phyloP scores from a whole-genome alignment of 2,113 vertebrate species.

The Mirza zaza region DNA sequence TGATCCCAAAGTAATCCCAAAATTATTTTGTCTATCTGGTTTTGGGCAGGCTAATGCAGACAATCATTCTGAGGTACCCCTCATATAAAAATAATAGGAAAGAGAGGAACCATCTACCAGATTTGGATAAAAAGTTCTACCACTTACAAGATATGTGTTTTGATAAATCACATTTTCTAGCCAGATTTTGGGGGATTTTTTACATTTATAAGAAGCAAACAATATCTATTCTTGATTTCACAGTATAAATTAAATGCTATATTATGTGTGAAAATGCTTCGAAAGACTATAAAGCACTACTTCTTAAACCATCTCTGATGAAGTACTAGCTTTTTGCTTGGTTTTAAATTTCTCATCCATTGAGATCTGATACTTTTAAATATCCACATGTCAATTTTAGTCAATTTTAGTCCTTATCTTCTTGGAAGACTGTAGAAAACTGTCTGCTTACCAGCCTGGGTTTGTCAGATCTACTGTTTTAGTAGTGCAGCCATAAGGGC shows the following conservation, averaged over 20 bases:
- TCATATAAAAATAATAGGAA: neutral
- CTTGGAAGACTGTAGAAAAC: neutral
- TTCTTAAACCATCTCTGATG: neutral
- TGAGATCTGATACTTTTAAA: neutral
- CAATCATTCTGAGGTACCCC: accelerated
- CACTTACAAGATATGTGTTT: neutral
- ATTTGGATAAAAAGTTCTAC: neutral
- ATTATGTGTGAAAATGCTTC: neutral
- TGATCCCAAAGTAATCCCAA: neutral
- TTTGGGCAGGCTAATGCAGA: neutral
- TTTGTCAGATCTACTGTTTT: neutral
- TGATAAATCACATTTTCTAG: neutral
- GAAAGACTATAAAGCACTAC: neutral
- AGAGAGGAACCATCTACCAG: neutral
- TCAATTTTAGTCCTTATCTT: neutral
- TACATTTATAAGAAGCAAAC: neutral
- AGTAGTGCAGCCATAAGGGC: neutral
- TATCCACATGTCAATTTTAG: neutral
- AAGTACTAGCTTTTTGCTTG: neutral
- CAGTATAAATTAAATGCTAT: neutral
- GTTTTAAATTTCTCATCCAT: neutral
- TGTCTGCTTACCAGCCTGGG: too few species aligned
- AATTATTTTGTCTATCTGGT: neutral
- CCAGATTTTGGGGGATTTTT: neutral
- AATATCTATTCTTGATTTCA: neutral